Evolutionary conservation across 2,888 invertebrate species (phyloP), one percentile per base, ranked within the genome.

Genomic region (Steinernema carpocapsae): DNA sequence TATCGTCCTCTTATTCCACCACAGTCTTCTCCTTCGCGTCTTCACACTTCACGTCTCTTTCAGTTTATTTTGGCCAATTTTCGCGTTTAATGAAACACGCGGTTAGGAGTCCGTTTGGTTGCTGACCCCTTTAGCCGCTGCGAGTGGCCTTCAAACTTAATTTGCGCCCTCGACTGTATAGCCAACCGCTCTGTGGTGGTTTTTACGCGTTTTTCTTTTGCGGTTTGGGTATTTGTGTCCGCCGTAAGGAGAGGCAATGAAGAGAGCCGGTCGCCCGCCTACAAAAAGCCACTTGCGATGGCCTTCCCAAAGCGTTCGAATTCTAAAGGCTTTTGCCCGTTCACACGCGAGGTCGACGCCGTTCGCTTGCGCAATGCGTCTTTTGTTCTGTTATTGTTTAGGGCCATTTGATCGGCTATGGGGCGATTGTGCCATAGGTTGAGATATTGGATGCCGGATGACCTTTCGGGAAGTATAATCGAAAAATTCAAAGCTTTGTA

Each of bases 311-410:
- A 26, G 26, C 56, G 64, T 6, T 26, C 32, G 32, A 52, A 52
- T 22, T 52, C 52, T 52, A 22, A 52, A 52, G 52, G 52, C 48
- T 6, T 56, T 22, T 24, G 17, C 26, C 24, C 64, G 64, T 29
- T 64, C 64, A 17, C 64, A 64, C 64, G 64, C 64, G 32, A 64
- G 22, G 52, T 64, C 64, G 64, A 14, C 19, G 29, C 24, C 26
- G 56, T 19, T 19, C 56, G 4, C 4, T 64, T 64, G 64, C 64
- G 64, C 64, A 64, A 64, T 26, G 4, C 32, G 32, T 17, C 64
- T 52, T 52, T 52, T 52, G 52, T 52, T 22, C 22, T 12, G 52
- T 52, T 64, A 64, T 64, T 64, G 64, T 64, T 64, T 64, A 64
- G 64, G 64, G 52, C 52, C 52, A 52, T 52, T 19, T 48, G 48